Evolutionary conservation across 1,140 invertebrate genomes (phyloP).

Genomic region (Drosophila busckii): DNA sequence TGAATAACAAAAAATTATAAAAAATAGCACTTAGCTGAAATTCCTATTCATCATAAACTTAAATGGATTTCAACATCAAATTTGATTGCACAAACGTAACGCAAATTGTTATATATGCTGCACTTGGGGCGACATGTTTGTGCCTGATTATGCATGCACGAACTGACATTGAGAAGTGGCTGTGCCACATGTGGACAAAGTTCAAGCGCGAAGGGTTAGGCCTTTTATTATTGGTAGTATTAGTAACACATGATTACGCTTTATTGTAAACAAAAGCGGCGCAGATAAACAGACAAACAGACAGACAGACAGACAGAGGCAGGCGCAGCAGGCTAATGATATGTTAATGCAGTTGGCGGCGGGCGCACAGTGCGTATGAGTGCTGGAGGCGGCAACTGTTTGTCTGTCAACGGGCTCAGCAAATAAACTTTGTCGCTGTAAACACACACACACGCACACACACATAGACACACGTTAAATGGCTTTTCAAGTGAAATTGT

Average conservation of each 20-base stretch:
- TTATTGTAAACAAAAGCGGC: constrained; percentile 70
- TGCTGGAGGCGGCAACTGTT: constrained; percentile 50
- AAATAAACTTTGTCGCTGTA: constrained; percentile 57
- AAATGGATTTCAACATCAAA: constrained; percentile 64
- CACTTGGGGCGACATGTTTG: constrained; percentile 52
- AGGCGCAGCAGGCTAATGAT: constrained; percentile 50
- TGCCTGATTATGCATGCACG: constrained; percentile 69
- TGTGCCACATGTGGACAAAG: constrained; percentile 35
- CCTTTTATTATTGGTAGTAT: constrained; percentile 73
- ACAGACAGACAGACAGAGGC: constrained; percentile 53
- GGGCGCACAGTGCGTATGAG: constrained; percentile 67
- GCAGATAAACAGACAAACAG: too few relatives aligned
- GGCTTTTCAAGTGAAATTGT: constrained; percentile 35
- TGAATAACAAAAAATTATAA: not conserved
- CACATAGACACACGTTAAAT: constrained; percentile 17
- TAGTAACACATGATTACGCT: constrained; percentile 75
- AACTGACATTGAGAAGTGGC: constrained; percentile 72
- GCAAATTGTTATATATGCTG: too few relatives aligned
- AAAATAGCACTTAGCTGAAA: not conserved
- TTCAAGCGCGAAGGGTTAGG: constrained; percentile 55
- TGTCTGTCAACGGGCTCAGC: constrained; percentile 67
- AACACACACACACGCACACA: too few relatives aligned
- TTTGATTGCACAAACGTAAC: constrained; percentile 35
- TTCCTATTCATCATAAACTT: constrained; percentile 39
- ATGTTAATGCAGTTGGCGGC: constrained; percentile 70